phyloP scores from a whole-genome alignment of 1,140 invertebrate species.

The Batillaria attramentaria region DNA sequence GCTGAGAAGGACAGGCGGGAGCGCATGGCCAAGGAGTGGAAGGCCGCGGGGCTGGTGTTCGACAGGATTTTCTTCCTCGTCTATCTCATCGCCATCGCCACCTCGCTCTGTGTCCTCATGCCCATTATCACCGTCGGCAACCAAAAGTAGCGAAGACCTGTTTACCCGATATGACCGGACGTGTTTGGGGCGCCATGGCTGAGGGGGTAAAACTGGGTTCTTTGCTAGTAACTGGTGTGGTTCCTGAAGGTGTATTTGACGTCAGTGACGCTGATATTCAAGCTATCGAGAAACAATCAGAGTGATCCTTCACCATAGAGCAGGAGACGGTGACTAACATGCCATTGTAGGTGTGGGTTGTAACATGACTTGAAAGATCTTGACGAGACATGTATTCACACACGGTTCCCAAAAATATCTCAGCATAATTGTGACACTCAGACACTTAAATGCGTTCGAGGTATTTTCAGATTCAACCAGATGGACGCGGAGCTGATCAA shows the following conservation, averaged over 20 bases:
- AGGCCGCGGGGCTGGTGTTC: constrained; percentile 69
- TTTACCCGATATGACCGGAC: neutral
- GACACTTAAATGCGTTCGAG: too few relatives aligned
- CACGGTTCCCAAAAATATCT: too few relatives aligned
- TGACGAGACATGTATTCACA: too few relatives aligned
- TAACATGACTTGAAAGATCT: too few relatives aligned
- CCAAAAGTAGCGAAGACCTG: neutral
- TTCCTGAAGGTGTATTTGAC: neutral
- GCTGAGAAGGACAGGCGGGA: constrained; percentile 68
- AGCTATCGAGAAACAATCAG: neutral
- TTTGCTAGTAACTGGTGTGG: neutral
- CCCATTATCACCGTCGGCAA: constrained; percentile 53
- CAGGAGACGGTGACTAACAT: neutral
- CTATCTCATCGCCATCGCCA: constrained; percentile 68
- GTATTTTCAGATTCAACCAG: too few relatives aligned
- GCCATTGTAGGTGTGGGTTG: too few relatives aligned
- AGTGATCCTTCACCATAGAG: neutral
- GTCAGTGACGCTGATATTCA: neutral
- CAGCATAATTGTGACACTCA: too few relatives aligned
- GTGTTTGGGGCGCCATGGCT: neutral
- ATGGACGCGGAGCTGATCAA: too few relatives aligned
- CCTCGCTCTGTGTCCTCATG: constrained; percentile 68
- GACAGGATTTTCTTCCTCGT: constrained; percentile 72
- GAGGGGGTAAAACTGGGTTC: neutral
- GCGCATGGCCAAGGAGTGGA: constrained; percentile 70